Evolutionary conservation across 2,888 invertebrate genomes (phyloP).

Genomic region (Sphaerophoria rueppellii): DNA sequence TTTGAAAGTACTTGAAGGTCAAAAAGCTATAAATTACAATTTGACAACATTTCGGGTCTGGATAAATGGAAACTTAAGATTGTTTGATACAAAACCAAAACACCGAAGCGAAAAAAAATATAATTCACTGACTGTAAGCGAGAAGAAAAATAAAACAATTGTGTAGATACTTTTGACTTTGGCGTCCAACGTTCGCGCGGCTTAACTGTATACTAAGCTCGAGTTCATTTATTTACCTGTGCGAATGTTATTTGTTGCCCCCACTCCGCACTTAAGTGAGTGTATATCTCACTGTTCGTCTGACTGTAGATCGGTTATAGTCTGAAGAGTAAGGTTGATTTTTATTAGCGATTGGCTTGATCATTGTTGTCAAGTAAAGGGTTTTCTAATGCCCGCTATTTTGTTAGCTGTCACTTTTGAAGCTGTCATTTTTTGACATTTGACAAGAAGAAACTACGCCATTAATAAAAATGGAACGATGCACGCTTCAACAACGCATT

Average conservation of each 20-base stretch:
- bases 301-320: background rate
- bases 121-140: background rate
- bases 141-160: background rate
- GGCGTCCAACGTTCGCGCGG: conserved; percentile 60
- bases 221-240: conserved; percentile 61
- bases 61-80: background rate
- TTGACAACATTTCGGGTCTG: conserved; percentile 2
- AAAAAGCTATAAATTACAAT: background rate
- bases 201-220: conserved; percentile 67
- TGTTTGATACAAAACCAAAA: conserved; percentile 7
- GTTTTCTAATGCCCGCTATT: too few species aligned
- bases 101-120: conserved; percentile 11
- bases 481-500: too few species aligned
- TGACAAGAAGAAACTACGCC: too few species aligned
- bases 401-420: too few species aligned
- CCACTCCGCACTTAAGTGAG: conserved; percentile 35
- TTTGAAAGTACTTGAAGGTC: conserved; percentile 1
- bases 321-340: background rate
- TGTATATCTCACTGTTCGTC: conserved; percentile 15
- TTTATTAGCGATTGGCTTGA: background rate
- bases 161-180: conserved; percentile 8
- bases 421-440: too few species aligned
- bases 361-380: too few species aligned
- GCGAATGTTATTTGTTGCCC: conserved; percentile 43
- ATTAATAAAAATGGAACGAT: too few species aligned